phyloP scores from a whole-genome alignment of 2,888 invertebrate genomes.

The Polymixis flavicincta region DNA sequence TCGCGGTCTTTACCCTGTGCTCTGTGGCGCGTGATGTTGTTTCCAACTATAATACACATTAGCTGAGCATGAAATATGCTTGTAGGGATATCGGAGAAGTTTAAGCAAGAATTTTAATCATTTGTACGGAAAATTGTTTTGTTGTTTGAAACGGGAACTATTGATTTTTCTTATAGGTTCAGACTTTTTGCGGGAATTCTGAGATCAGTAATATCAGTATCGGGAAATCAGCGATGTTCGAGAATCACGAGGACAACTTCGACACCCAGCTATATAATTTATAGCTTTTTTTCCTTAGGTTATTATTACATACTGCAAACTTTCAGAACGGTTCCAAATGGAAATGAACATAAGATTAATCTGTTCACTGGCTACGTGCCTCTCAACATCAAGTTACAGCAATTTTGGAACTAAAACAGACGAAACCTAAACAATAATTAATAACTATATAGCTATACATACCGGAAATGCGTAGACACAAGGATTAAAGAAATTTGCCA shows the following conservation, averaged over 20 bases:
- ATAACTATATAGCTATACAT: slow-evolving; percentile 59
- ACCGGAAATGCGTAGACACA: slow-evolving; percentile 71
- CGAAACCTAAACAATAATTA: slow-evolving; percentile 46
- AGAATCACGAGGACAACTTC: not conserved
- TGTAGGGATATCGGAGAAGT: not conserved
- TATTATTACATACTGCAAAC: not conserved
- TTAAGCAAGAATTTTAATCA: slow-evolving; percentile 14
- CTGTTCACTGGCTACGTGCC: not conserved
- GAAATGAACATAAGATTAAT: not conserved
- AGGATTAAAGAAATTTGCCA: slow-evolving; percentile 69
- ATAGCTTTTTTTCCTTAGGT: not conserved
- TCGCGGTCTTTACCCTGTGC: slow-evolving; percentile 64
- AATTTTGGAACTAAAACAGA: slow-evolving; percentile 28
- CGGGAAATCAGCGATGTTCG: too few species aligned
- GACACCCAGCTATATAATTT: not conserved
- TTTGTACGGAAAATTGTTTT: not conserved
- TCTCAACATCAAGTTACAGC: not conserved
- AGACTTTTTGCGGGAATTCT: not conserved
- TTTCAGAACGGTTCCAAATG: not conserved
- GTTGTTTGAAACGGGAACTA: not conserved
- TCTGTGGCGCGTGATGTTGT: slow-evolving; percentile 61
- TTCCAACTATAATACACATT: slow-evolving; percentile 55
- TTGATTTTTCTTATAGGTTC: not conserved
- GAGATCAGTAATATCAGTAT: not conserved
- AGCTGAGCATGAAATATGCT: slow-evolving; percentile 29